These are phyloP conservation scores for Gallinago stenura DNA, from an alignment of 2,797 vertebrate genomes.

Conservation along the genomic window DNA sequence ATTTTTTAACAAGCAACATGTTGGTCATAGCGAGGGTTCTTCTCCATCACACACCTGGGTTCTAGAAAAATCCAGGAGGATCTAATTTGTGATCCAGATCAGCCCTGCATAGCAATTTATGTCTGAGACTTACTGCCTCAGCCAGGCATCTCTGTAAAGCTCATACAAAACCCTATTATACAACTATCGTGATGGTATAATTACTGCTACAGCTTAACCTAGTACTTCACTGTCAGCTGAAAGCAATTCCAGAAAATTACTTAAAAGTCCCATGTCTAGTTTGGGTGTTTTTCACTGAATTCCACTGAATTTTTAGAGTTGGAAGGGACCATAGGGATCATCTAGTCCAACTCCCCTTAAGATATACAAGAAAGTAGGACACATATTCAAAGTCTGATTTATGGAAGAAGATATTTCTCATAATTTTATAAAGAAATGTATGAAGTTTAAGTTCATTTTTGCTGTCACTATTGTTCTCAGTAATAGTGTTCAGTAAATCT, in stretches of 20 bases:
- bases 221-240: neutral
- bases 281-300: too few species aligned
- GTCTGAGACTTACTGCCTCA: neutral
- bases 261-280: neutral
- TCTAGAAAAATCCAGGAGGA: neutral
- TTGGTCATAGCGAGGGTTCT: neutral
- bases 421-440: neutral
- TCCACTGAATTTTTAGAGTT: too few species aligned
- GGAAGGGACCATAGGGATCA: too few species aligned
- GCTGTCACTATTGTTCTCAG: neutral
- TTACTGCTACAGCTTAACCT: neutral
- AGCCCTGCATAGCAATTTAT: neutral
- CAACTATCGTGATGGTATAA: neutral
- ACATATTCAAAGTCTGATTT: accelerated
- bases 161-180: neutral
- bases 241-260: neutral
- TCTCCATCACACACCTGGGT: neutral
- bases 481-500: neutral
- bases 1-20: neutral
- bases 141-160: neutral
- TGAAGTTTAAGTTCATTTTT: neutral
- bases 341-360: neutral
- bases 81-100: neutral
- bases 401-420: accelerated
- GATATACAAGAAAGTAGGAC: neutral